A percentile compares a stretch with the other conserved stretches of the same genome.
These are phyloP conservation scores for Lepus europaeus DNA, from an alignment of 2,113 vertebrate species.

Conservation along the genomic window DNA sequence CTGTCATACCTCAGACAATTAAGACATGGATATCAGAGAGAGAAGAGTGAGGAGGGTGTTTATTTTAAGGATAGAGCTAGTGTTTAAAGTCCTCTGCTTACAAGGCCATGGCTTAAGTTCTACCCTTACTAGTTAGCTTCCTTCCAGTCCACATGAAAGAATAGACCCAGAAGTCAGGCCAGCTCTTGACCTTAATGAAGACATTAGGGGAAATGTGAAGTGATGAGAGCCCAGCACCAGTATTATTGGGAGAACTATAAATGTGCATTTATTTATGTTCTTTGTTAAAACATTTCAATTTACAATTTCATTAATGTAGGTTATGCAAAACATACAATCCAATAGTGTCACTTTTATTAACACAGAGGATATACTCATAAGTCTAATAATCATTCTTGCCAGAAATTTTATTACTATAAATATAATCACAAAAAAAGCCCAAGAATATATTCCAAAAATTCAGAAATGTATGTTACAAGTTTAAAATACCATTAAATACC, in stretches of 20 bases:
- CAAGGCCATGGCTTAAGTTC: background rate
- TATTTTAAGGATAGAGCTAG: background rate
- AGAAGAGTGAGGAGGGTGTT: background rate
- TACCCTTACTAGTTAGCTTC: background rate
- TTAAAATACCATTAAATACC: constrained; percentile 33
- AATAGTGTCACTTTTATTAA: background rate
- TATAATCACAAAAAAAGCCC: constrained; percentile 21
- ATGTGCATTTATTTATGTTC: background rate
- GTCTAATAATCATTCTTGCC: background rate
- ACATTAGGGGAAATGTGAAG: background rate
- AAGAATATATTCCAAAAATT: background rate
- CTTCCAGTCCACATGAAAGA: background rate
- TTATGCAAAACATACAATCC: background rate
- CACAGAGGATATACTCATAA: background rate
- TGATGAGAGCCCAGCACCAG: background rate
- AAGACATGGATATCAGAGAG: background rate
- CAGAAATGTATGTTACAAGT: background rate
- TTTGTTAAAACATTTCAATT: background rate
- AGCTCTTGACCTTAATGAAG: background rate
- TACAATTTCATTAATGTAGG: constrained; percentile 29
- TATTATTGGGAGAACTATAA: background rate
- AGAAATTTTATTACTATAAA: constrained; percentile 30
- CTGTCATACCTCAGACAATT: background rate
- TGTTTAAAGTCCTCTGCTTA: background rate
- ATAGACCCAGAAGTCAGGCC: background rate